Evolutionary conservation across 53 echinoderm and acorn worm species (phyloP).

Genomic region (Stichopus horrens): DNA sequence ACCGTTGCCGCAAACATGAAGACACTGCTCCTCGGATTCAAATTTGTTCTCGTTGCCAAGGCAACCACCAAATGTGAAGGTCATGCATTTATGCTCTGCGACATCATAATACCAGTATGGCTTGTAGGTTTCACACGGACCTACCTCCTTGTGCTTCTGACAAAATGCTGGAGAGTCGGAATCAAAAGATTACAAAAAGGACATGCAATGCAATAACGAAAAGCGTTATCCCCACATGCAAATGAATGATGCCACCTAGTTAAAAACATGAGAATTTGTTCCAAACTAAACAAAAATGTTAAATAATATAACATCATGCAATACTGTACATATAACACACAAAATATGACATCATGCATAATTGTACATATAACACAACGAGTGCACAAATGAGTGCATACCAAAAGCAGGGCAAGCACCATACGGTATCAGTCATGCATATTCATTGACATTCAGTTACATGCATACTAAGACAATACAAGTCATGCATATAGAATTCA

Average conservation of each 20-base stretch:
- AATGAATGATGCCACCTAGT: neutral
- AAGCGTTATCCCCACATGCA: constrained; percentile 3
- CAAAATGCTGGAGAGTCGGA: constrained; percentile 54
- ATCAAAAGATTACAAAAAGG: neutral
- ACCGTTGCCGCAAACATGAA: constrained; percentile 82
- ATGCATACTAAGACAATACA: too few species aligned
- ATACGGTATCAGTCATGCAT: too few species aligned
- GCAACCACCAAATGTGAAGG: constrained; percentile 97
- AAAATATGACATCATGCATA: too few species aligned
- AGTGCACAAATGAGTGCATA: too few species aligned
- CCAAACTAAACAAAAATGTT: neutral
- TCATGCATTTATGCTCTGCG: constrained; percentile 63
- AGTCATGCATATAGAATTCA: too few species aligned
- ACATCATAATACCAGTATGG: constrained; percentile 82
- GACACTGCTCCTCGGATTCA: constrained; percentile 77
- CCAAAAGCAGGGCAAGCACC: too few species aligned
- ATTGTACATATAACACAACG: too few species aligned
- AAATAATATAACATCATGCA: neutral
- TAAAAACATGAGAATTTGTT: neutral
- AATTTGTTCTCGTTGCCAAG: constrained; percentile 88
- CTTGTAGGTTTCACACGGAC: constrained; percentile 73
- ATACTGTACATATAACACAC: too few species aligned
- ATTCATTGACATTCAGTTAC: too few species aligned
- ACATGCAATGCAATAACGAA: neutral
- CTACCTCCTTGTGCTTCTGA: constrained; percentile 74